These are phyloP conservation scores for Xestia rhomboidea DNA, from an alignment of 2,888 invertebrate species.

Conservation along the genomic window DNA sequence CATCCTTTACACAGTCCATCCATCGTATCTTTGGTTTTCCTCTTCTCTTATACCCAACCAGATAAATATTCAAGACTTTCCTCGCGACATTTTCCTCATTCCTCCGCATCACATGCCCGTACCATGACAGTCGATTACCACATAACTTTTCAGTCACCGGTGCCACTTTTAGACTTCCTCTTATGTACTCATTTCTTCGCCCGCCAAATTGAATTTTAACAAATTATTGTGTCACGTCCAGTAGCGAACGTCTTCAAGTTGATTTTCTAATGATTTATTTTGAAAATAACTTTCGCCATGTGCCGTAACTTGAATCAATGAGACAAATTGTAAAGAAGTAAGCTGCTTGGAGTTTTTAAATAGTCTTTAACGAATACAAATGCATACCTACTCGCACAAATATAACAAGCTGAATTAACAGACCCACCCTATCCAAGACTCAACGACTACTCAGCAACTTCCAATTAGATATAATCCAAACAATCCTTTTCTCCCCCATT, in stretches of 20 bases:
- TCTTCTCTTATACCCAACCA: too few relatives aligned
- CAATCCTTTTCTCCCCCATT: conserved; percentile 30
- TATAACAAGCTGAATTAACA: conserved; percentile 30
- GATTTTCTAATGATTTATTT: not conserved
- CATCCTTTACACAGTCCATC: too few relatives aligned
- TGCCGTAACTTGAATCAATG: too few relatives aligned
- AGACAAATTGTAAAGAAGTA: not conserved
- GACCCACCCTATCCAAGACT: conserved; percentile 11
- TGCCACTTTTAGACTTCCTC: too few relatives aligned
- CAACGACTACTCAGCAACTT: conserved; percentile 45
- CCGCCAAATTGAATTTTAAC: not conserved
- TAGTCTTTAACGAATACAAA: not conserved
- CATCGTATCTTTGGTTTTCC: too few relatives aligned
- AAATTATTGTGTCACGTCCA: not conserved
- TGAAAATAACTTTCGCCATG: not conserved
- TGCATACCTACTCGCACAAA: not conserved
- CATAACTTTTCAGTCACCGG: too few relatives aligned
- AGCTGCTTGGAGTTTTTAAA: not conserved
- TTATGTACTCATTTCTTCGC: too few relatives aligned
- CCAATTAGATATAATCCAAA: conserved; percentile 48
- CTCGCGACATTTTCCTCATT: too few relatives aligned
- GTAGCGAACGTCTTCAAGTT: not conserved
- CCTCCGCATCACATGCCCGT: too few relatives aligned
- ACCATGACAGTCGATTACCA: too few relatives aligned
- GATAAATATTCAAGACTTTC: not conserved